Percentiles rank a stretch among this genome's conserved stretches.
phyloP scores from a whole-genome alignment of 2,888 invertebrate species.

The Leptinotarsa juncta region DNA sequence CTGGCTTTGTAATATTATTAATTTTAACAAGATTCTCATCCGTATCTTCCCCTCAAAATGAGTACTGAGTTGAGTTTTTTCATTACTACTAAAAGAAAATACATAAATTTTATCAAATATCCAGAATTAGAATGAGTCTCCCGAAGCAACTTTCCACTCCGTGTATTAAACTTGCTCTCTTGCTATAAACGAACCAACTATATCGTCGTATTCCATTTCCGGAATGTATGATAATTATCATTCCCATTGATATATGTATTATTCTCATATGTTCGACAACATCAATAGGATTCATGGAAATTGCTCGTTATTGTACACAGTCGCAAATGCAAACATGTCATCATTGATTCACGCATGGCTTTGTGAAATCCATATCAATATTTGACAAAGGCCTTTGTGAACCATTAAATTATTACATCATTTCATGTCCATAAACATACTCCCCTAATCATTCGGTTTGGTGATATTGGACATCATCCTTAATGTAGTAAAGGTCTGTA shows the following conservation, averaged over 20 bases:
- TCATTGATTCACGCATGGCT: constrained; percentile 48
- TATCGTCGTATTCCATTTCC: constrained; percentile 20
- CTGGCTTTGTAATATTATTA: no score
- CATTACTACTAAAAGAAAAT: no score
- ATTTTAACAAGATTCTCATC: no score
- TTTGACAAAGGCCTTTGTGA: constrained; percentile 60
- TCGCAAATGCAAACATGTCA: constrained; percentile 54
- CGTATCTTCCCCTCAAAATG: no score
- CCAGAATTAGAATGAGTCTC: no score
- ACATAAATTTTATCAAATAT: no score
- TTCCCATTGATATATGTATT: constrained; percentile 15
- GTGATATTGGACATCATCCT: constrained; percentile 26
- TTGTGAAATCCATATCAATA: constrained; percentile 54
- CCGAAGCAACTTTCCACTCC: not conserved
- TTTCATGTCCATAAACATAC: constrained; percentile 54
- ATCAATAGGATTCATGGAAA: constrained; percentile 64
- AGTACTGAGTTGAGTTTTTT: no score
- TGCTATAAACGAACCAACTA: not conserved
- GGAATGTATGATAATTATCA: constrained; percentile 36
- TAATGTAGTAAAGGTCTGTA: no score
- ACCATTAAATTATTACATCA: constrained; percentile 52
- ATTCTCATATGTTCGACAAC: constrained; percentile 42
- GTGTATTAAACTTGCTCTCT: not conserved
- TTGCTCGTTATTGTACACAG: constrained; percentile 63
- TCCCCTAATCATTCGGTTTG: constrained; percentile 55